Base-by-base conservation (phyloP, 2,888 invertebrate genomes). In the Perithous albicinctus region DNA sequence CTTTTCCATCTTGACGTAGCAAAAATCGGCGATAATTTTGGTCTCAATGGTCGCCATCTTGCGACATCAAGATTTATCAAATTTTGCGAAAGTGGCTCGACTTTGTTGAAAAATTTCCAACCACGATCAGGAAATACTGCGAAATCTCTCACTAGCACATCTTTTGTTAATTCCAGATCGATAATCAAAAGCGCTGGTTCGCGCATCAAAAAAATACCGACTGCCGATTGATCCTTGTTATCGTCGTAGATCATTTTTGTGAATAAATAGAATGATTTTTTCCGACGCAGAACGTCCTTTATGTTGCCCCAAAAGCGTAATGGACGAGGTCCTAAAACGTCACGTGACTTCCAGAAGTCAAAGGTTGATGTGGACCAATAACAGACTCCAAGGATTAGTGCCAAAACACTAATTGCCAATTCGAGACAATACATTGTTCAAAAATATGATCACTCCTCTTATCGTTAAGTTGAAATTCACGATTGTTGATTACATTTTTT, bases 1-100 rank as follows among this genome's bases (percentile, higher is more conserved):
- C 89, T 89, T 86, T 93, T 94, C n/a, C n/a, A n/a, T 1, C 93
- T 93, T 0, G 93, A 92, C 1, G 94, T 93, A n/a, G n/a, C n/a
- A 85, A 94, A 94, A 1, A 93, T 90, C 0, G 94, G 93, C 0
- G 93, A 92, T 10, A 94, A 84, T 63, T 93, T 93, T 1, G 88
- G 83, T 35, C 94, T 89, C 29, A 94, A 87, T 8, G 90, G 89
- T 64, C 91, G 91, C 94, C 94, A 94, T 75, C 92, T 90, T 2
- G 86, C 83, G 0, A 91, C 90, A 6, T 90, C 90, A 26, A 93
- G 81, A 29, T 86, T 88, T 67, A 93, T 89, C 15, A 93, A 85
- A 83, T 92, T 88, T 1, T 85, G 85, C 7, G 88, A 87, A 38
- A 93, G 80, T 0, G 92, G 92, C 26, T 93, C 93, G n/a, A 72